Conservation (phyloP, 2,113 vertebrate species). For the Catharus bicknelli region DNA sequence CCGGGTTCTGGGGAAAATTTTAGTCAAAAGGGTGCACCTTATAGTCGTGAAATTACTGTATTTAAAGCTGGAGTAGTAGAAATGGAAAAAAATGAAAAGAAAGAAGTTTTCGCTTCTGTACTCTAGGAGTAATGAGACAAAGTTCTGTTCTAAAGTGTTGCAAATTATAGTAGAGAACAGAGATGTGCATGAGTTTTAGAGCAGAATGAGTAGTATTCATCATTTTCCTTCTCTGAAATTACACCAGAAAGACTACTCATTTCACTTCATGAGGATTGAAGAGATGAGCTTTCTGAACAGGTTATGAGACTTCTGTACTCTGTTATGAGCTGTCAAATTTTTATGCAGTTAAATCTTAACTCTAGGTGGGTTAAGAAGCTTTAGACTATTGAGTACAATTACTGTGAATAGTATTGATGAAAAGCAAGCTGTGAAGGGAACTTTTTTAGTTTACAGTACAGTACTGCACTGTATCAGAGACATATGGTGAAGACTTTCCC, state of each 20-base stretch:
- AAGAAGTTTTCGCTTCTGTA: not conserved
- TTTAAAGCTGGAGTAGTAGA: not conserved
- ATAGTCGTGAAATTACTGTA: no score
- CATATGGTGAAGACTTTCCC: not conserved
- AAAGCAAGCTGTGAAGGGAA: not conserved
- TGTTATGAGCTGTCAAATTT: not conserved
- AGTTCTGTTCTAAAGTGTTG: not conserved
- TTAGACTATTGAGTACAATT: not conserved
- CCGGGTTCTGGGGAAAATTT: no score
- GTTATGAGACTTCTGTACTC: not conserved
- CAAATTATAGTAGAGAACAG: not conserved
- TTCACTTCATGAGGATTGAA: slow-evolving; percentile 5
- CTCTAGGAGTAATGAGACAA: not conserved
- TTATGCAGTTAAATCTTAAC: slow-evolving; percentile 1
- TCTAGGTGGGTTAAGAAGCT: not conserved
- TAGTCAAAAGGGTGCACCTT: no score
- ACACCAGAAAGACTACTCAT: not conserved
- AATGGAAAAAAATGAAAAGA: not conserved
- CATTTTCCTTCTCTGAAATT: slow-evolving; percentile 8
- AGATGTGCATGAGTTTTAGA: not conserved
- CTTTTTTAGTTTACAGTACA: not conserved
- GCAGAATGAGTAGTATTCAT: slow-evolving; percentile 1
- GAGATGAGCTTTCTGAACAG: not conserved
- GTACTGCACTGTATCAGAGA: not conserved
- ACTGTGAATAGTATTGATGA: not conserved